Conservation (phyloP, 2,113 vertebrate genomes). For the Gnathonemus echidnorhynchus region DNA sequence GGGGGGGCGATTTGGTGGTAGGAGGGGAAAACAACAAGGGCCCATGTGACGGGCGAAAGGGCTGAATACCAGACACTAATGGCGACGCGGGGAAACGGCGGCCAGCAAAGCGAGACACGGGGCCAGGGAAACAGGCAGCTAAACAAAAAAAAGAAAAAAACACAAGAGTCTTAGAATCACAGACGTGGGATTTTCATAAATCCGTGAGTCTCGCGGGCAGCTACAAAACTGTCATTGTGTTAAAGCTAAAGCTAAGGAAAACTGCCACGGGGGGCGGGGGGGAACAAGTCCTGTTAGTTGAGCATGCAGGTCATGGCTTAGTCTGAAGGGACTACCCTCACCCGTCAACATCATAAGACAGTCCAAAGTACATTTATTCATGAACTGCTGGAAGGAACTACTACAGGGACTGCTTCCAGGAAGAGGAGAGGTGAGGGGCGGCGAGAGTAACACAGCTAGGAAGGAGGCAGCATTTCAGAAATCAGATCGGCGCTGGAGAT, state of each 20-base stretch:
- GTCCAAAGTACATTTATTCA: slow-evolving; percentile 4
- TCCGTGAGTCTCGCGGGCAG: neutral
- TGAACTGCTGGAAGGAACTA: neutral
- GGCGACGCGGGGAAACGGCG: neutral
- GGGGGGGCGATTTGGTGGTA: neutral
- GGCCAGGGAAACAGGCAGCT: neutral
- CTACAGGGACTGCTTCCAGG: neutral
- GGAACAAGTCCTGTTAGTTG: neutral
- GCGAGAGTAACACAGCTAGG: neutral
- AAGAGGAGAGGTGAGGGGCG: neutral
- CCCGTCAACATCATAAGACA: neutral
- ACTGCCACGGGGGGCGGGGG: neutral
- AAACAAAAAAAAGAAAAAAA: neutral
- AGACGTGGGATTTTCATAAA: neutral
- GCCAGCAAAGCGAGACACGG: neutral
- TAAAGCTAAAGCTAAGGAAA: neutral
- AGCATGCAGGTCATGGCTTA: neutral
- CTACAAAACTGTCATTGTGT: neutral
- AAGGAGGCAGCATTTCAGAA: neutral
- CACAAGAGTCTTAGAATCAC: neutral
- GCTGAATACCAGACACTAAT: neutral
- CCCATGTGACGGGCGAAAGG: neutral
- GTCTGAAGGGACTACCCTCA: neutral
- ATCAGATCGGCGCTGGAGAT: neutral
- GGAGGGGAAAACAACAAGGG: neutral